Evolutionary conservation across 2,113 vertebrate species (phyloP).

Genomic region (Heterocephalus glaber): DNA sequence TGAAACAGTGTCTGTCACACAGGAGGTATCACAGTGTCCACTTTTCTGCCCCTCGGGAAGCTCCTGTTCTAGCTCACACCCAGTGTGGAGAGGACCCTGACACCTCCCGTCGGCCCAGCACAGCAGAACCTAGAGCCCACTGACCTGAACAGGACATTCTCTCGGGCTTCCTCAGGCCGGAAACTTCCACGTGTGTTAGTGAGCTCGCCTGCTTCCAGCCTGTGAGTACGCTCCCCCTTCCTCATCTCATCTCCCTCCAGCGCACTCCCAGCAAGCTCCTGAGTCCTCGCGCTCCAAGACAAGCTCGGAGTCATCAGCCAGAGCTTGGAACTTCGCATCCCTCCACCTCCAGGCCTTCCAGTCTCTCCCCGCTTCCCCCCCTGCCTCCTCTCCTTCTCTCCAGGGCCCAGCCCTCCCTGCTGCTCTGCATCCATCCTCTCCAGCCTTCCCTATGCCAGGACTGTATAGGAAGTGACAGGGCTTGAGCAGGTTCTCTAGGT

Average conservation of each 20-base stretch:
- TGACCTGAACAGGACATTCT: background rate
- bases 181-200: background rate
- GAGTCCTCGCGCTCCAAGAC: background rate
- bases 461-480: background rate
- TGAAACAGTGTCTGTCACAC: background rate
- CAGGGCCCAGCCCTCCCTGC: background rate
- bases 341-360: background rate
- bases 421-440: background rate
- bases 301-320: background rate
- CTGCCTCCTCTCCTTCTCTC: background rate
- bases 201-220: background rate
- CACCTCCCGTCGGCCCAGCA: background rate
- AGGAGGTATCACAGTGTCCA: background rate
- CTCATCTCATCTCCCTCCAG: background rate
- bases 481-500: background rate
- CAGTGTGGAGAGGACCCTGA: background rate
- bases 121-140: background rate
- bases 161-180: accelerated
- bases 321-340: background rate
- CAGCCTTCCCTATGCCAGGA: background rate
- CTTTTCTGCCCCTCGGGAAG: background rate
- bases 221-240: background rate
- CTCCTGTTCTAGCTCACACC: background rate
- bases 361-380: background rate
- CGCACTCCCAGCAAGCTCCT: background rate